Percentiles rank a stretch among this genome's conserved stretches.
Conservation (phyloP, 2,113 vertebrate species). For the Campylorhamphus procurvoides region DNA sequence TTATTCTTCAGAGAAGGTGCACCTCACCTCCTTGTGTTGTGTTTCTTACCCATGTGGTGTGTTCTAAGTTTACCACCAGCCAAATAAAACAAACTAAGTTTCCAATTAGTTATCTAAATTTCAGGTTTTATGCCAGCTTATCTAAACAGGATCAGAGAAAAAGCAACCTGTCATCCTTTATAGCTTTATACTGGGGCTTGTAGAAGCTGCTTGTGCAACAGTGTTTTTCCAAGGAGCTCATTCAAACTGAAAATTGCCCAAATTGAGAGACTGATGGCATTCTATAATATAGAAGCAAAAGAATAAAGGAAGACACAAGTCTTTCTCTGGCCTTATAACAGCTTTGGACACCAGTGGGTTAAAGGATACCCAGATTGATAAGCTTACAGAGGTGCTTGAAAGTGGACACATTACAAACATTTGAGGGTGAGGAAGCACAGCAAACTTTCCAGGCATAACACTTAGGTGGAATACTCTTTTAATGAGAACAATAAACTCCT, state of each 20-base stretch:
- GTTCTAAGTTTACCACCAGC: background rate
- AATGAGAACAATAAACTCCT: conserved; percentile 33
- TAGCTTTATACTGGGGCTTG: background rate
- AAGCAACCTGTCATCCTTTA: background rate
- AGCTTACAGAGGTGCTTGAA: background rate
- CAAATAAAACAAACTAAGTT: background rate
- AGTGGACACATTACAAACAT: background rate
- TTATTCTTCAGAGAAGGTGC: background rate
- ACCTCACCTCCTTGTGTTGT: background rate
- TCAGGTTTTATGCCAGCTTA: background rate
- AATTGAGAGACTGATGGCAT: background rate
- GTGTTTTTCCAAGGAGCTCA: background rate
- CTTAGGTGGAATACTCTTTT: background rate
- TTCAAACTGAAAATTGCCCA: background rate
- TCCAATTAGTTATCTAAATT: background rate
- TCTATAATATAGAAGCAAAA: background rate
- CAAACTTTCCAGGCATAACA: background rate
- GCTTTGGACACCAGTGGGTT: background rate
- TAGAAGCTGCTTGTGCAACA: background rate
- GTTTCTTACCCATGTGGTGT: background rate
- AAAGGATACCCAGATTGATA: background rate
- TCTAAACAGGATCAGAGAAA: background rate
- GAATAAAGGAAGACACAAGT: background rate
- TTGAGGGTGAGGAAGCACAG: background rate
- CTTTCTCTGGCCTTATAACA: background rate